phyloP scores from a whole-genome alignment of 2,888 invertebrate species.

The Dione vanillae region DNA sequence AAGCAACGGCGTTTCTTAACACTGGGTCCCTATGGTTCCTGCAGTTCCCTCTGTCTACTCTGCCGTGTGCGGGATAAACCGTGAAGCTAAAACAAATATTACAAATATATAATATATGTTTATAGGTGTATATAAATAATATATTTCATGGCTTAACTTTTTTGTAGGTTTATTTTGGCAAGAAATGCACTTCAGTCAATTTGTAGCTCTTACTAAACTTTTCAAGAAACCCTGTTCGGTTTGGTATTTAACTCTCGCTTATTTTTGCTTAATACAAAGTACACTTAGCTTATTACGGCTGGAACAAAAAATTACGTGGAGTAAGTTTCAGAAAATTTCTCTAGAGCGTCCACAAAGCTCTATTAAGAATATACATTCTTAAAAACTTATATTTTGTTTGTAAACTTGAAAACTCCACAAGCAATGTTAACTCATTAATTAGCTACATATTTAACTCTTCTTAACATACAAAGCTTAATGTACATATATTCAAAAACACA shows the following conservation, averaged over 20 bases:
- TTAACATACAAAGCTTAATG: background rate
- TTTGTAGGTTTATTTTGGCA: constrained; percentile 20
- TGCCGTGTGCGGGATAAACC: too few relatives aligned
- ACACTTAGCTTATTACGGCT: constrained; percentile 46
- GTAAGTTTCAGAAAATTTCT: constrained; percentile 35
- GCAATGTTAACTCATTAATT: background rate
- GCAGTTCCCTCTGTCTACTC: too few relatives aligned
- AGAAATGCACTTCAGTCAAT: constrained; percentile 52
- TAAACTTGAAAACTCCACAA: constrained; percentile 5
- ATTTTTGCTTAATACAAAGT: constrained; percentile 56
- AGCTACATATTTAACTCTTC: background rate
- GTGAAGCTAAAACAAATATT: too few relatives aligned
- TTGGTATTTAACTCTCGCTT: constrained; percentile 52
- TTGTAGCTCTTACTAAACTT: constrained; percentile 54
- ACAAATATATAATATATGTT: too few relatives aligned
- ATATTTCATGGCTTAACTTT: background rate
- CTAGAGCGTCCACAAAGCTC: constrained; percentile 35
- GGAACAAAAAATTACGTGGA: constrained; percentile 38
- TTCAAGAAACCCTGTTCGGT: constrained; percentile 55
- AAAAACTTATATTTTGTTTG: constrained; percentile 33
- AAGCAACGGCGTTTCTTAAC: too few relatives aligned
- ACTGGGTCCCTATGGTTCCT: too few relatives aligned
- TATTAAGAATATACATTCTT: constrained; percentile 36
- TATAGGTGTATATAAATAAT: background rate
- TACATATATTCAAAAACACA: background rate